Conservation (phyloP, 2,888 invertebrate genomes). For the Nymphalis polychloros region DNA sequence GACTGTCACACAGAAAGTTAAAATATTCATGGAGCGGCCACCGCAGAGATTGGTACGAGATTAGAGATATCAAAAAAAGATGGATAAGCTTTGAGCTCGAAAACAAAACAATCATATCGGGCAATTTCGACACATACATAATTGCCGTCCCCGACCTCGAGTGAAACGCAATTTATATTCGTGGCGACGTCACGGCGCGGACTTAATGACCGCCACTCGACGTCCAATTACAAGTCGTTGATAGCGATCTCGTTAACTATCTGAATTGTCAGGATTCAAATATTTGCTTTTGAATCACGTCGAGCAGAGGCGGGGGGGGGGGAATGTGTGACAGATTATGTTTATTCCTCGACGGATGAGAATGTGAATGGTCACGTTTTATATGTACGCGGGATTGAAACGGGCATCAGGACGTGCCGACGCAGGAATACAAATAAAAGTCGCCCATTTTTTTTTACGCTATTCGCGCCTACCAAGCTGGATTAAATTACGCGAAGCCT, state of each 20-base stretch:
- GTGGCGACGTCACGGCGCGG: slow-evolving; percentile 41
- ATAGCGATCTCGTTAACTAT: slow-evolving; percentile 47
- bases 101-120: slow-evolving; percentile 58
- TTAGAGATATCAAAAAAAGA: slow-evolving; percentile 66
- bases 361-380: slow-evolving; percentile 72
- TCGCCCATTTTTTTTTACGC: slow-evolving; percentile 50
- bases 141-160: slow-evolving; percentile 44
- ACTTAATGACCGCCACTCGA: slow-evolving; percentile 55
- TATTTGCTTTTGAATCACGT: slow-evolving; percentile 53
- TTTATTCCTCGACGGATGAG: slow-evolving; percentile 57
- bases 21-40: slow-evolving; percentile 74
- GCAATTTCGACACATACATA: slow-evolving; percentile 34
- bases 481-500: slow-evolving; percentile 59
- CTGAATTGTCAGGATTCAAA: slow-evolving; percentile 48
- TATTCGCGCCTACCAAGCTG: slow-evolving; percentile 49
- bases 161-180: slow-evolving; percentile 62
- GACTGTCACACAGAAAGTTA: slow-evolving; percentile 65
- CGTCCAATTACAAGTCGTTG: slow-evolving; percentile 53
- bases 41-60: slow-evolving; percentile 58
- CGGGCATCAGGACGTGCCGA: slow-evolving; percentile 60
- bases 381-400: slow-evolving; percentile 65
- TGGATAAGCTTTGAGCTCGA: slow-evolving; percentile 51
- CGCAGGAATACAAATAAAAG: slow-evolving; percentile 61
- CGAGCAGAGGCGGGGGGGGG: slow-evolving; percentile 37
- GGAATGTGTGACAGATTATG: slow-evolving; percentile 57